Base-by-base conservation (phyloP, 2,797 vertebrate species). In the Gallinago nigripennis region DNA sequence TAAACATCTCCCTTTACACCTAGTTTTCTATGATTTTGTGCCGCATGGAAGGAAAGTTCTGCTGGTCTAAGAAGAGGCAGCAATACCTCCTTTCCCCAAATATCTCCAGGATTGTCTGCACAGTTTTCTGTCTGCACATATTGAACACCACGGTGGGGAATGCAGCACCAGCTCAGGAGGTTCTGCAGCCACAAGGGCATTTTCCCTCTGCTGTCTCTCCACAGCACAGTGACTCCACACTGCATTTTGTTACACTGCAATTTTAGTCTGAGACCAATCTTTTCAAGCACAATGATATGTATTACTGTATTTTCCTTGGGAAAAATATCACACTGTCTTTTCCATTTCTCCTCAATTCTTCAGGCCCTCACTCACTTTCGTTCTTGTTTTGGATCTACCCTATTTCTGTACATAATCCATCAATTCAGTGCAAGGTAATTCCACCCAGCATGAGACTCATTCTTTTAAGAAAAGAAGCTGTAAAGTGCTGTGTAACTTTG, bases 361-460 rank as follows among this genome's bases (percentile, higher is more conserved):
- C 50, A 45, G 14, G 9, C 12, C 25, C 25, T 82, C 1, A 1
- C 6, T 83, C 1, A 0, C 5, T 68, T 81, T 50, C 20, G 4
- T 30, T 86, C n/a, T 63, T 75, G 43, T 9, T 87, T 72, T 65
- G 83, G 16, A 10, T 50, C 5, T 66, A 12, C 50, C n/a, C 12
- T n/a, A 0, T 48, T 43, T 69, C 39, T 58, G 21, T 27, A 6
- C 14, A 18, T 30, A 72, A 28, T 50, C 0, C 0, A 46, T 39
- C 20, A 35, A 35, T 43, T 66, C 56, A 25, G 20, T 65, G 51
- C 6, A 61, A 93, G 41, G n/a, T 70, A 56, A 66, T 80, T 82
- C 50, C 43, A 57, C 13, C 6, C 43, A 70, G 41, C 3, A 2
- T 7, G 46, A 21, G 56, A 61, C 23, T 73, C 21, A 4, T 21